phyloP scores from a whole-genome alignment of 2,888 invertebrate genomes.

The Hyalella azteca region DNA sequence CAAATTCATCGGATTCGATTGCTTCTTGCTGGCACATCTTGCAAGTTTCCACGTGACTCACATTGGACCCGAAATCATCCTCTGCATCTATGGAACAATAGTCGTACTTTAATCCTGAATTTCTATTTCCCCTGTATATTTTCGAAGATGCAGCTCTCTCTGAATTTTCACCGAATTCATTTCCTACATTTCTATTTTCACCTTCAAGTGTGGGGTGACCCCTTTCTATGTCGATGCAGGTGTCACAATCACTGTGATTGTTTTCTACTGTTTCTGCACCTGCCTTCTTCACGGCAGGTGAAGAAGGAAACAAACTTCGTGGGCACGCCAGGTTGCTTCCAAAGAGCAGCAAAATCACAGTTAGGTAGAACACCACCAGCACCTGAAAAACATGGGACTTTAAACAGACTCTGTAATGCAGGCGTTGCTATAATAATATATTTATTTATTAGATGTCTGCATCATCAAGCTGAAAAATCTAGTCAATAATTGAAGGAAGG shows the following conservation, averaged over 20 bases:
- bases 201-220: background rate
- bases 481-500: too few species aligned
- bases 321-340: conserved; percentile 35
- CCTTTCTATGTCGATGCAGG: background rate
- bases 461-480: too few species aligned
- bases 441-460: too few species aligned
- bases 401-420: too few species aligned
- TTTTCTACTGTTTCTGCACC: background rate
- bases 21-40: conserved; percentile 11
- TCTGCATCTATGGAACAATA: background rate
- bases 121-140: background rate
- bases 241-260: background rate
- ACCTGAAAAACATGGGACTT: conserved; percentile 30
- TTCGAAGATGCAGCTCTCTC: background rate
- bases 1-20: conserved; percentile 17
- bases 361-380: conserved; percentile 36
- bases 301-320: background rate
- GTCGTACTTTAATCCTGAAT: background rate
- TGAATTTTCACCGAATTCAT: background rate
- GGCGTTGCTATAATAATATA: too few species aligned
- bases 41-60: background rate
- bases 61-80: background rate
- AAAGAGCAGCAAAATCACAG: conserved; percentile 32
- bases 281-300: background rate
- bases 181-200: background rate